Evolutionary conservation across 2,113 vertebrate genomes (phyloP), one percentile per base, ranked within the genome.

Genomic region (Takifugu flavidus): DNA sequence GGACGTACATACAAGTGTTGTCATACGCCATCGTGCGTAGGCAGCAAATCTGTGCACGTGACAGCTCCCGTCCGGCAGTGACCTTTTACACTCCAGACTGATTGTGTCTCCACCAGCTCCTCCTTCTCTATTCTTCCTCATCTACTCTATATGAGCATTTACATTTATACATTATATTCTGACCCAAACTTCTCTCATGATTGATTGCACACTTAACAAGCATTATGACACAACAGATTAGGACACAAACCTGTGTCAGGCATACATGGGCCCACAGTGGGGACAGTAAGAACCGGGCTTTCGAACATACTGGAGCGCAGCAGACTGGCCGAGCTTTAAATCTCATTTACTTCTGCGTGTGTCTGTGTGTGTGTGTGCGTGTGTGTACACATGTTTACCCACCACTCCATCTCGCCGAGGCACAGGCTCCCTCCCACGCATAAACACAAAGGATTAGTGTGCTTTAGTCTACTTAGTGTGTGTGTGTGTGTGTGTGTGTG

Each of bases 1-100:
- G 65, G 49, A n/a, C 10, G 27, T 34, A 34, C 31, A 7, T 34
- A 58, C 47, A 20, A 45, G 50, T 51, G 31, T 25, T 0, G 31
- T 51, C 53, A 67, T 43, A 53, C 56, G 66, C 77, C 27, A 3
- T 66, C 26, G 65, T 43, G 42, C 62, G 74, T 52, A 44, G 60
- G 57, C 57, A 29, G 4, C 31, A 55, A 10, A 3, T 50, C 69
- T 73, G 65, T 34, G 60, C 59, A 58, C 13, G 46, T 73, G 67
- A 65, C 53, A 62, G 52, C 31, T 20, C 72, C 34, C 54, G 53
- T 57, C 25, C n/a, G n/a, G 42, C 61, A 52, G 46, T 59, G 62
- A 68, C 57, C 53, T 64, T 71, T 59, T 14, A 62, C 56, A 68
- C 63, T 76, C 59, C 52, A 25, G 46, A 76, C 65, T 61, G 55